Evolutionary conservation across 2,797 vertebrate genomes (phyloP).

Genomic region (Sphenopsis melanotis): DNA sequence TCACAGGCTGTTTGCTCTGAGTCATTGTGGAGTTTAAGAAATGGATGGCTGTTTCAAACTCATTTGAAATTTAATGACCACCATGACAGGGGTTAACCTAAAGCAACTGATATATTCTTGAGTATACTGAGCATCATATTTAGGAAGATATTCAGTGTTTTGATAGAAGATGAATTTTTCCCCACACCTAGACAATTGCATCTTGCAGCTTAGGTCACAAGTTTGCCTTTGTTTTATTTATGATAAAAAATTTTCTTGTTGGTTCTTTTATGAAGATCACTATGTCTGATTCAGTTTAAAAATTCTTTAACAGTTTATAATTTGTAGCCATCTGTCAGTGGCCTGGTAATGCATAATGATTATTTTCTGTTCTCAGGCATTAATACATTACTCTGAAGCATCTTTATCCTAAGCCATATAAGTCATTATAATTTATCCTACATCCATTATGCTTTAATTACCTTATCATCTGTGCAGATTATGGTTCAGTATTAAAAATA

Average conservation of each 20-base stretch:
- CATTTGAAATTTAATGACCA: background rate
- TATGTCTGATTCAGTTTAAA: background rate
- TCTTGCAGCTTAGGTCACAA: background rate
- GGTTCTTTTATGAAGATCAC: background rate
- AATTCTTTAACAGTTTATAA: background rate
- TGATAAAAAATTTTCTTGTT: background rate
- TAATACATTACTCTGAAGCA: background rate
- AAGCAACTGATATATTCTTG: background rate
- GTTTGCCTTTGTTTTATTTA: background rate
- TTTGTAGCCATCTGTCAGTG: conserved; percentile 20
- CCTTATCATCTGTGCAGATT: conserved; percentile 30
- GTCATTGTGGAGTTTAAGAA: background rate
- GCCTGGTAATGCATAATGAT: background rate
- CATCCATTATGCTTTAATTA: conserved; percentile 25
- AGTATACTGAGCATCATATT: background rate
- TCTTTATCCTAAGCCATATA: background rate
- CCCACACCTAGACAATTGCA: background rate
- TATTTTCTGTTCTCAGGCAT: background rate
- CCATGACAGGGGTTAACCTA: background rate
- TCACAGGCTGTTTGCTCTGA: background rate
- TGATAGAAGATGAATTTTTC: background rate
- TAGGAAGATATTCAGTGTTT: background rate
- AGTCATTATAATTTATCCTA: conserved; percentile 6
- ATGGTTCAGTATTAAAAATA: background rate
- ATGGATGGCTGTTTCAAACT: background rate